Conservation (phyloP, 2,797 vertebrate genomes). For the Lemur catta region DNA sequence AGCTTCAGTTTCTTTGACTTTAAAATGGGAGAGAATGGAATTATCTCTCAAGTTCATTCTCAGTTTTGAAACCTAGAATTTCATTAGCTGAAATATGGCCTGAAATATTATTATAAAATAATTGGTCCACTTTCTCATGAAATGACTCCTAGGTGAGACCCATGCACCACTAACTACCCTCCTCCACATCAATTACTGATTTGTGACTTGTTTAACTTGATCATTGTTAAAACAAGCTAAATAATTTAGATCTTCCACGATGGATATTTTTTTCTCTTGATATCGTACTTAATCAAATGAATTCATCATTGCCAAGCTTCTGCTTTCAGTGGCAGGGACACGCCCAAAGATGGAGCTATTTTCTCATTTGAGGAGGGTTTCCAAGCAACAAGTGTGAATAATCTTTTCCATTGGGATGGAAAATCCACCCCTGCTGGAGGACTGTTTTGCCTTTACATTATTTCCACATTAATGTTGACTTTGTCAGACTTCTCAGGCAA, state of each 20-base stretch:
- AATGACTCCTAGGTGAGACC: not conserved
- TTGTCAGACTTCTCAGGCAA: conserved; percentile 31
- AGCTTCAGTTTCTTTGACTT: not conserved
- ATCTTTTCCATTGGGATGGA: not conserved
- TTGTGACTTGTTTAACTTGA: not conserved
- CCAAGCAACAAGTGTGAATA: conserved; percentile 32
- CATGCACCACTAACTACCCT: not conserved
- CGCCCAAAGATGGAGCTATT: conserved; percentile 15
- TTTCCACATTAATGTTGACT: conserved; percentile 52
- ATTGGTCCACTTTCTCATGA: not conserved
- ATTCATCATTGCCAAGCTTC: conserved; percentile 18
- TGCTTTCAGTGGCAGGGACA: conserved; percentile 13
- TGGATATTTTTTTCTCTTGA: not conserved
- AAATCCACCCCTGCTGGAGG: not conserved
- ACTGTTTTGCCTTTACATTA: not conserved
- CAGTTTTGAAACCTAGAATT: not conserved
- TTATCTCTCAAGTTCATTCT: conserved; percentile 18
- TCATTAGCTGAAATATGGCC: not conserved
- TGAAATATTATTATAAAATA: not conserved
- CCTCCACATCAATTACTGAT: not conserved
- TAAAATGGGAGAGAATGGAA: not conserved
- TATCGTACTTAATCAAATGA: not conserved
- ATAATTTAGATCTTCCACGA: not conserved
- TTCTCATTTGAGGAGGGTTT: conserved; percentile 48
- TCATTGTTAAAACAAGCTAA: not conserved